Base-by-base conservation (phyloP, 2,888 invertebrate species). In the Nomada fucata region DNA sequence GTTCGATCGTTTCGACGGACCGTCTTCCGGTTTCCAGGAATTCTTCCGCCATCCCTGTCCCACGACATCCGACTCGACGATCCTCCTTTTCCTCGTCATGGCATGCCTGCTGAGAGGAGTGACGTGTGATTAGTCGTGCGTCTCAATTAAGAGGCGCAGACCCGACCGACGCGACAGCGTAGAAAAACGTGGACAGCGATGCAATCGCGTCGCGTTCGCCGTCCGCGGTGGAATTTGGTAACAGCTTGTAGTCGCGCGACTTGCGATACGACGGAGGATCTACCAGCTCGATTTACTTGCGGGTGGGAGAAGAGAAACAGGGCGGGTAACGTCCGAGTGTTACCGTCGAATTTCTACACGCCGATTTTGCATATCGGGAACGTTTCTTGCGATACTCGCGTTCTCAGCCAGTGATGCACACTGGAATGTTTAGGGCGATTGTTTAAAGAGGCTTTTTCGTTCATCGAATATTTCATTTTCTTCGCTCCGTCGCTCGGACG, bases 31-130 rank as follows among this genome's bases (percentile, higher is more conserved):
- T 42, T 57, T 42, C 55, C 74, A 79, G 0, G 67, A 23, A n/a
- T 67, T 57, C 55, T 13, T 63, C 18, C 42, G 42, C 76, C 76
- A 76, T 18, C 23, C 57, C n/a, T 13, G 44, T 2, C 4, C 23
- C 11, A 53, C 63, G 4, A 68, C 74, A 29, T 76, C 74, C 36
- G 65, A 20, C 44, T 76, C 72, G 36, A 74, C 71, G 71, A 83
- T 86, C 60, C 76, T 87, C 64, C 78, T 86, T 70, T 79, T 86
- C 47, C 85, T 81, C 68, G 70, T 78, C 89, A 86, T 90, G 70
- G 74, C 69, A 80, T 79, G 23, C 70, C 79, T 84, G 36, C 13
- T 42, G 15, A 9, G 23, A 52, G 2, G 29, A 4, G 29, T 47
- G 4, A 11, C 15, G 4, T 1, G 44, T 1, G 44, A 44, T 67